Evolutionary conservation across 2,113 vertebrate species (phyloP), one percentile per base, ranked within the genome.

Genomic region (Poecilia latipinna): DNA sequence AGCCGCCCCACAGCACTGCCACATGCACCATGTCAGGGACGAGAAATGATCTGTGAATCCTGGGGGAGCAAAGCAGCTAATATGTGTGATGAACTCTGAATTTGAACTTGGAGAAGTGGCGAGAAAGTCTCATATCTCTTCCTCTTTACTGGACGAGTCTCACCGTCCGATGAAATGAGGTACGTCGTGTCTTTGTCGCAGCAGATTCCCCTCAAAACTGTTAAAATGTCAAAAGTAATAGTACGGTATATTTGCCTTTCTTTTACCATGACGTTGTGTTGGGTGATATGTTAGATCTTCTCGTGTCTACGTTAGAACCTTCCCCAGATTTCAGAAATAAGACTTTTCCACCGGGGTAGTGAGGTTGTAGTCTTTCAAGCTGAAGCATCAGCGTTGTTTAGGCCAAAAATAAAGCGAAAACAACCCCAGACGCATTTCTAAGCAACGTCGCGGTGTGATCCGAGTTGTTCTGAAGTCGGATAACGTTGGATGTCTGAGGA

Each of bases 21-120:
- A 85, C 81, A 86, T 89, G 86, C 90, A 87, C 86, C 83, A 82
- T 88, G 91, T 92, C 93, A 91, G 85, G 76, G 85, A 86, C 86
- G 91, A 92, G 91, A 93, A 95, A 94, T 92, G 88, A 91, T 90
- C 87, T 88, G 88, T 91, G 86, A 92, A 91, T 89, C 90, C 89
- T 87, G 68, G 37, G 89, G 93, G 91, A 91, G 90, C 80, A 76
- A 37, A 82, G 84, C 71, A 44, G 79, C 91, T 92, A 91, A 93
- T 28, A 28, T 92, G 88, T 90, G 87, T 86, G 80, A 82, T 74
- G 88, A 89, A 82, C 86, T 83, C 77, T 67, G 82, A 37, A 37
- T 37, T 12, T 81, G 91, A 91, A 81, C 90, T 79, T 84, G 85
- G 88, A 86, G 83, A 82, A 88, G 86, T 91, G 83, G 85, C 87